These are phyloP conservation scores for Catharus minimus DNA, from an alignment of 2,113 vertebrate species.

Conservation along the genomic window DNA sequence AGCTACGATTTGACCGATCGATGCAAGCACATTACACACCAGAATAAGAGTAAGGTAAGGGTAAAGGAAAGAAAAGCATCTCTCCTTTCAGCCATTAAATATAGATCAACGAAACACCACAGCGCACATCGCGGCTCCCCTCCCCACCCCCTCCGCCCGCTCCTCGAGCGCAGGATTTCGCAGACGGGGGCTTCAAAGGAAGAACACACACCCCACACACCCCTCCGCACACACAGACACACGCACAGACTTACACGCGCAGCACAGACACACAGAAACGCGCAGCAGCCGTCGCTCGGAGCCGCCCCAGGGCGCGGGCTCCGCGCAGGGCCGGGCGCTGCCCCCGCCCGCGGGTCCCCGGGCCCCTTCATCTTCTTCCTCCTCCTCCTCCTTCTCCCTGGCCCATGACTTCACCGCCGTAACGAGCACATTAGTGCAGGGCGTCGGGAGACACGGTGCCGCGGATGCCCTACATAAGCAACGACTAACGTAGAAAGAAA, in stretches of 20 bases:
- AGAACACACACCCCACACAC: background rate
- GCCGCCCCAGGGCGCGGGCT: slow-evolving; percentile 9
- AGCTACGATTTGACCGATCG: slow-evolving; percentile 56
- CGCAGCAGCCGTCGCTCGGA: background rate
- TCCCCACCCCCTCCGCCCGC: slow-evolving; percentile 15
- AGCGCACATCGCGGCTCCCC: background rate
- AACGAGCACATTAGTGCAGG: slow-evolving; percentile 19
- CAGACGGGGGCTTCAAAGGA: slow-evolving; percentile 42
- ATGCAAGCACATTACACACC: slow-evolving; percentile 63
- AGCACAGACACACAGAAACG: background rate
- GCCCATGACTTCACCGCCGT: slow-evolving; percentile 65
- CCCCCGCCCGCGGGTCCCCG: background rate
- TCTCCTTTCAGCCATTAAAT: slow-evolving; percentile 76
- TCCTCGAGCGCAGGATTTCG: slow-evolving; percentile 44
- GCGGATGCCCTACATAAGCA: slow-evolving; percentile 74
- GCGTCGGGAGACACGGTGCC: slow-evolving; percentile 38
- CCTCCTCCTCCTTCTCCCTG: background rate
- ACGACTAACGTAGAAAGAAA: slow-evolving; percentile 15
- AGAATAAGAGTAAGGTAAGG: slow-evolving; percentile 49
- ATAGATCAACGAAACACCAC: slow-evolving; percentile 60
- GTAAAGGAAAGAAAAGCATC: slow-evolving; percentile 43
- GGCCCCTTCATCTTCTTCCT: background rate
- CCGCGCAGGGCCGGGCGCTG: background rate
- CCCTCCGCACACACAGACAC: background rate
- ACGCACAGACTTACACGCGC: background rate